Evolutionary conservation across 1,140 invertebrate species (phyloP), one percentile per base, ranked within the genome.

Genomic region (Drosophila varians): DNA sequence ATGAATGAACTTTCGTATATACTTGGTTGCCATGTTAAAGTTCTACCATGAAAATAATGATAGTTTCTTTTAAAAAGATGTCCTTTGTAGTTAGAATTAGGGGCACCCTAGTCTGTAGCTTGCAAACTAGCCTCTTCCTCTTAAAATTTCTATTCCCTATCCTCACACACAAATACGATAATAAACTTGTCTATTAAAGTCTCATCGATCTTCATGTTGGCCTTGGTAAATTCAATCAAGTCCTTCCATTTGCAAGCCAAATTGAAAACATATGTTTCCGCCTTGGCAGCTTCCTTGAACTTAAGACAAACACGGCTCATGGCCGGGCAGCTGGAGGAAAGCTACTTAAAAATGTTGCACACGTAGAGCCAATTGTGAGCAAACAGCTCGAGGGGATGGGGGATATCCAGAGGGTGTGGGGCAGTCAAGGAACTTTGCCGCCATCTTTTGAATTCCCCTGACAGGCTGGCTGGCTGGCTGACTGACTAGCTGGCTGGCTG

Each of bases 331-430:
- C 21, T 25, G 40, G 42, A 71, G 77, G 70, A 77, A 69, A 72
- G 73, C 82, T 87, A 83, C 82, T 87, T 88, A 88, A 87, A 87
- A 88, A 87, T 87, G 83, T 82, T 88, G 74, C 77, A 87, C 82
- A 87, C 82, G 82, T 87, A 88, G 77, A 57, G 77, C 77, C 82
- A 87, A 87, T 87, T 87, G 82, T 87, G 57, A 82, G 74, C 53
- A 75, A 66, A 75, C 71, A 69, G 42, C 25, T 8, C 55, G 26
- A 25, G 6, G 34, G 46, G 36, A 7, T 38, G 40, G 19, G 36
- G 38, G 3, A 12, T 7, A 9, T 6, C 26, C 26, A 25, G n/a
- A 16, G 9, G 46, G 9, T 42, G 14, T 12, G 8, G 47, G 11
- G 42, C 40, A 83, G 56, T 68, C 75, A 79, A 72, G 43, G 68